Percentiles rank a stretch among this genome's conserved stretches.
These are phyloP conservation scores for Lysandra bellargus DNA, from an alignment of 2,888 invertebrate species.

Conservation along the genomic window DNA sequence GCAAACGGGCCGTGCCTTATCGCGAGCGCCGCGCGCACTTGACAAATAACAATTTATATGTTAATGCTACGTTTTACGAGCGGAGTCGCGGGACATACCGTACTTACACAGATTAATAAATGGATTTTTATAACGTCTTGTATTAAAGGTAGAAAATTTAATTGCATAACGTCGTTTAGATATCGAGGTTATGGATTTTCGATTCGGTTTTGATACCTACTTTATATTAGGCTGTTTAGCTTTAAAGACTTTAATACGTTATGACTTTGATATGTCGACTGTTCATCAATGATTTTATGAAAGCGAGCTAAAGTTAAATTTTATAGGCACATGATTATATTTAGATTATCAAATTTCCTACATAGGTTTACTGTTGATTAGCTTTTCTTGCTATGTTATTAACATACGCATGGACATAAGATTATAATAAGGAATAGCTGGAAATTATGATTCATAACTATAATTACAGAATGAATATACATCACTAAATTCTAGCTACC, in stretches of 20 bases:
- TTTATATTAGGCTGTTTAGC: not conserved
- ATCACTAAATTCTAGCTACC: not conserved
- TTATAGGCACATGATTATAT: no score
- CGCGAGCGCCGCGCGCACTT: slow-evolving; percentile 42
- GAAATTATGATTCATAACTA: not conserved
- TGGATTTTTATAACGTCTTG: slow-evolving; percentile 13
- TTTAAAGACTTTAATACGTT: not conserved
- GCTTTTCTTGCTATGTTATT: no score
- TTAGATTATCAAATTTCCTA: no score
- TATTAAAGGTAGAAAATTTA: slow-evolving; percentile 3
- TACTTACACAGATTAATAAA: slow-evolving; percentile 34
- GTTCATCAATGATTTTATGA: not conserved
- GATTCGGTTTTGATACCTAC: not conserved
- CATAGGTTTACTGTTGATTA: no score
- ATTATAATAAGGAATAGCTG: no score
- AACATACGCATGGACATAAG: no score
- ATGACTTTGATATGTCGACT: not conserved
- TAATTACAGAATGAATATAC: not conserved
- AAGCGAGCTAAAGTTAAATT: no score
- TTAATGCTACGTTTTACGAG: slow-evolving; percentile 47
- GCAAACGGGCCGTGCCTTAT: slow-evolving; percentile 49
- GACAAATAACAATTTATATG: slow-evolving; percentile 62
- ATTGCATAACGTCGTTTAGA: not conserved
- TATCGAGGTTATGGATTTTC: not conserved
- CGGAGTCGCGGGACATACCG: slow-evolving; percentile 37